Evolutionary conservation across 2,113 vertebrate genomes (phyloP).

Genomic region (Oreocharis arfaki): DNA sequence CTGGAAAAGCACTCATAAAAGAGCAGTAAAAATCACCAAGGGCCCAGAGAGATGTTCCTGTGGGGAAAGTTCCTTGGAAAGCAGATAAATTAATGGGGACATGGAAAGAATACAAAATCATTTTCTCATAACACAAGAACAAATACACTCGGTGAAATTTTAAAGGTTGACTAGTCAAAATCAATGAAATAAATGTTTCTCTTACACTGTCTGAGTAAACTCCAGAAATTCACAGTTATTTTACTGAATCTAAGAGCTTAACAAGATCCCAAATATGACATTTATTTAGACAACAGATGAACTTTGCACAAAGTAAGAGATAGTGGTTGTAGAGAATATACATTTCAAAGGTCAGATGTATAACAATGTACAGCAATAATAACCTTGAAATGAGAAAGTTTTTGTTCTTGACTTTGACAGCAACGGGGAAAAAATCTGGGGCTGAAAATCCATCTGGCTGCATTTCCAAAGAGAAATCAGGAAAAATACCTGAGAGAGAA

Average conservation of each 20-base stretch:
- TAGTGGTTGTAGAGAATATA: slow-evolving; percentile 19
- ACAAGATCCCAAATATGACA: slow-evolving; percentile 41
- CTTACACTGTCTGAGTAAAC: slow-evolving; percentile 24
- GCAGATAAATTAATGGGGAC: neutral
- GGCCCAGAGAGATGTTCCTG: neutral
- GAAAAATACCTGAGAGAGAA: neutral
- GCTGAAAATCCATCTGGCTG: neutral
- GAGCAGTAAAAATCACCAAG: neutral
- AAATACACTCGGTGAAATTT: neutral
- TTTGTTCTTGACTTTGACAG: slow-evolving; percentile 46
- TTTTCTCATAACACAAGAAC: slow-evolving; percentile 15
- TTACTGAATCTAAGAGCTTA: slow-evolving; percentile 4
- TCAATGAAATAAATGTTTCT: slow-evolving; percentile 33
- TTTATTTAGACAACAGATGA: slow-evolving; percentile 55
- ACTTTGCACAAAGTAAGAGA: slow-evolving; percentile 55
- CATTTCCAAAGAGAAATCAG: neutral
- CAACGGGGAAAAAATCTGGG: neutral
- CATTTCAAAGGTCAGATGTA: slow-evolving; percentile 52
- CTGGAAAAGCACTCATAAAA: neutral
- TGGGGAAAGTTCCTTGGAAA: neutral
- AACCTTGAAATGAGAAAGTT: neutral
- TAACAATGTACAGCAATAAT: slow-evolving; percentile 13
- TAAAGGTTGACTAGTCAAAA: slow-evolving; percentile 47
- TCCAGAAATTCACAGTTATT: slow-evolving; percentile 7
- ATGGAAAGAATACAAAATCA: neutral